Conservation (phyloP, 30 jellyfish, hydroid and myxozoan genomes). For the Chrysaora quinquecirrha region DNA sequence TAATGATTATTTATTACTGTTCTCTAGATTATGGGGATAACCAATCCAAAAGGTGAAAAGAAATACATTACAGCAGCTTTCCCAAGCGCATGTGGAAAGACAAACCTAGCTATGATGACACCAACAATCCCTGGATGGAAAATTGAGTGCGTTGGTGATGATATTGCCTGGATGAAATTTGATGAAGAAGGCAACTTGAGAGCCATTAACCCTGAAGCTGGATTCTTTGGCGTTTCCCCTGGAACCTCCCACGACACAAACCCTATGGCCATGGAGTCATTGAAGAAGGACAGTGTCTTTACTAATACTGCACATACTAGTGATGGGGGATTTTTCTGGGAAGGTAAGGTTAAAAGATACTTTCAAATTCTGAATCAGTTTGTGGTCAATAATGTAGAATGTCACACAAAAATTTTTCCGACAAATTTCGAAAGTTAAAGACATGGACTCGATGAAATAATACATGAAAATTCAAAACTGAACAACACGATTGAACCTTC, state of each 20-base stretch:
- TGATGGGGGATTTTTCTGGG: conserved; percentile 99
- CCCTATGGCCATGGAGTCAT: conserved; percentile 85
- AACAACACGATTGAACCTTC: no score
- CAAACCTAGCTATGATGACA: conserved; percentile 97
- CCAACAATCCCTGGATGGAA: conserved; percentile 99
- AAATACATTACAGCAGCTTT: conserved; percentile 98
- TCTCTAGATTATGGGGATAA: conserved; percentile 91
- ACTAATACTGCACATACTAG: conserved; percentile 93
- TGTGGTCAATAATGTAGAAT: no score
- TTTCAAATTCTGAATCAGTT: neutral
- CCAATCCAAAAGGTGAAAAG: conserved; percentile 94
- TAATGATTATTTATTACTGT: no score
- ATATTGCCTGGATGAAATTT: conserved; percentile 99
- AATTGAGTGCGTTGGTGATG: conserved; percentile 99
- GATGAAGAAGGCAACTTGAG: conserved; percentile 97
- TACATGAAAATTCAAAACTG: no score
- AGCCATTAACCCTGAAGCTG: conserved; percentile 99
- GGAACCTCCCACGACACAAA: conserved; percentile 94
- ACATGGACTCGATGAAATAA: no score
- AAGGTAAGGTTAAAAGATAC: conserved; percentile 70
- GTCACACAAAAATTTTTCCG: no score
- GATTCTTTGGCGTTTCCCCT: conserved; percentile 99
- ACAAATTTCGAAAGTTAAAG: no score
- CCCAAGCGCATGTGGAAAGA: conserved; percentile 99
- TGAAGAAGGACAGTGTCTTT: conserved; percentile 80